Base-by-base conservation (phyloP, 1,140 invertebrate species). In the Penaeus chinensis region DNA sequence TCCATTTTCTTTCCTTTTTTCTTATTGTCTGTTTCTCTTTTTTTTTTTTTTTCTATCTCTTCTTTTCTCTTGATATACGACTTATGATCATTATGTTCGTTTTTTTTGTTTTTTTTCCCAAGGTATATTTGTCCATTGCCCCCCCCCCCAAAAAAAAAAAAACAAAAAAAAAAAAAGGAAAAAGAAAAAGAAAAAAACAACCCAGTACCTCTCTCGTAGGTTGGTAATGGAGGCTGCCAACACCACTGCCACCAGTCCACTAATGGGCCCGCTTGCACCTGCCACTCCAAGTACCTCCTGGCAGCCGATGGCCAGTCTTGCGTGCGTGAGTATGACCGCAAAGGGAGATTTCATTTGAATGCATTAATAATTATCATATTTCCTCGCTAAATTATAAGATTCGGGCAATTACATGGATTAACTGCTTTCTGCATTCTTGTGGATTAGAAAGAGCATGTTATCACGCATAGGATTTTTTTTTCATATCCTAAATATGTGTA, bases 301-400 rank as follows among this genome's bases (percentile, higher is more conserved):
- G 87, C 93, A 62, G 92, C 93, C 1, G 94, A 93, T 79, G 92
- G 93, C 2, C 94, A 93, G 90, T 92, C 91, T 42, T 94, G 93
- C 90, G 96, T 96, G 91, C 96, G 95, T 90, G 91, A 92, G 0
- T 93, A 94, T 10, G 54, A 54, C 16, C 85, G 91, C 90, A 92
- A 93, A 88, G 91, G 90, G 87, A 82, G 92, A 11, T 94, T 93
- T 86, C 91, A 92, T 76, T 91, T 95, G 90, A 92, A 94, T 20
- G 37, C 37, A 7, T 42, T 42, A 42, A 42, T 42, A 7, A 13
- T 54, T 11, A 54, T 54, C 10, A 13, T 54, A 54, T 16, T 54
- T 8, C 10, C 16, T 54, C 11, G 1, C 54, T 54, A 2, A 11
- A 13, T 54, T 0, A 54, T 54, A 13, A 54, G 16, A 16, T 54